Conservation (phyloP, 2,113 vertebrate genomes). For the Bubo scandiacus region DNA sequence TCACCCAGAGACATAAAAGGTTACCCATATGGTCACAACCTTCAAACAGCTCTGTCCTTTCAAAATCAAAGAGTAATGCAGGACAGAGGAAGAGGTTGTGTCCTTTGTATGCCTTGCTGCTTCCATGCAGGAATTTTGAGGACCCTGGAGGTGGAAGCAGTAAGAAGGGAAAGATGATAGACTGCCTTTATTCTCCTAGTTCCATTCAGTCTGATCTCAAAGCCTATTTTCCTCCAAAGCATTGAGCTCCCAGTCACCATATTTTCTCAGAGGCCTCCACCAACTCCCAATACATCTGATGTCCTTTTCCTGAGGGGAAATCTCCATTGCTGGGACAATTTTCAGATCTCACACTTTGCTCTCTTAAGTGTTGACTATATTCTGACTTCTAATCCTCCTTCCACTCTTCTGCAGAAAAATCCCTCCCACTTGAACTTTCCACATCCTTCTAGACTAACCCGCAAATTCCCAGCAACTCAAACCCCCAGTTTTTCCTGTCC, state of each 20-base stretch:
- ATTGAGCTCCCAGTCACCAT: rapidly evolving
- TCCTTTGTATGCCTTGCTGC: not conserved
- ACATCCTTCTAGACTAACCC: not conserved
- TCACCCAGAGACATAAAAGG: not conserved
- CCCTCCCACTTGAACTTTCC: not conserved
- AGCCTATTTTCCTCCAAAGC: not conserved
- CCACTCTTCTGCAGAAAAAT: not conserved
- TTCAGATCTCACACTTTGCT: not conserved
- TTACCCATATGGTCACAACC: not conserved
- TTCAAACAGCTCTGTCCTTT: not conserved
- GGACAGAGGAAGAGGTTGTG: not conserved
- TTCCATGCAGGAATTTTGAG: not conserved
- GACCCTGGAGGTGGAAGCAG: not conserved
- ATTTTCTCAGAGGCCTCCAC: not conserved
- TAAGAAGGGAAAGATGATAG: not conserved
- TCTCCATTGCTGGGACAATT: not conserved
- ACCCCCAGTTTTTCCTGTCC: not conserved
- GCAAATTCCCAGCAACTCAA: not conserved
- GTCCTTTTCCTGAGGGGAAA: not conserved
- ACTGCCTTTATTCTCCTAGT: not conserved
- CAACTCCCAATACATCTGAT: not conserved
- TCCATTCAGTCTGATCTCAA: not conserved
- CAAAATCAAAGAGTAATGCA: not conserved
- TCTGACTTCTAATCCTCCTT: not conserved
- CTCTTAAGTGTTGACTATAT: rapidly evolving